Base-by-base conservation (phyloP, 2,888 invertebrate species). In the Drosophila borborema region DNA sequence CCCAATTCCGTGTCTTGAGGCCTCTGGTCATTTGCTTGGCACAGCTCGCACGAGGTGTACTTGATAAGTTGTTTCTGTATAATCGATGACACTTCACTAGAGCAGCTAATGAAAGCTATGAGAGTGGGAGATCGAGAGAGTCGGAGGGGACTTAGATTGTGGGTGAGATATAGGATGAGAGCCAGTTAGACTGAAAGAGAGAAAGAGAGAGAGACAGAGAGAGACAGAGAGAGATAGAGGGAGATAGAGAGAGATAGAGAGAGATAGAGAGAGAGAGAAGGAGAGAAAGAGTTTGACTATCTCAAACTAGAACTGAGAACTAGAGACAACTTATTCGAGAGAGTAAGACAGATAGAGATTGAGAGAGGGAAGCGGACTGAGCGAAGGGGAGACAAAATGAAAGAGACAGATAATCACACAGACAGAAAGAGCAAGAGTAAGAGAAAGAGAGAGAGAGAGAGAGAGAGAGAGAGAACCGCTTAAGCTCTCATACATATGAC, bases 1-100 rank as follows among this genome's bases (percentile, higher is more conserved):
- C 73, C 73, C 46, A 51, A 49, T 51, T 64, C 77, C 68, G 41
- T 63, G 51, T 63, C 48, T 45, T 23, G 34, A n/a, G 18, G 43
- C 46, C 56, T 18, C 56, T 43, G n/a, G 36, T 18, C 41, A 43
- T 61, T 51, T 51, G 48, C 14, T 40, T 28, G 31, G 20, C 20
- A 53, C 23, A 23, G 16, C 8, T 55, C n/a, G 23, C 8, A n/a
- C 48, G 55, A 40, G 55, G 49, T 55, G 7, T 8, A 38, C 6
- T 2, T 10, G 23, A 23, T 16, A 46, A 46, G 46, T 46, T 45
- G 4, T 45, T 16, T 23, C 10, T 23, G 9, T 16, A n/a, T 14
- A 23, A 23, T 46, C 46, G 14, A 3, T 14, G 3, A 23, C 7
- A 14, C 4, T 9, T 4, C 9, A 3, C 9, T 41, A 4, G 18